These are phyloP conservation scores for Pachyuromys duprasi DNA, from an alignment of 2,797 vertebrate species.

Conservation along the genomic window DNA sequence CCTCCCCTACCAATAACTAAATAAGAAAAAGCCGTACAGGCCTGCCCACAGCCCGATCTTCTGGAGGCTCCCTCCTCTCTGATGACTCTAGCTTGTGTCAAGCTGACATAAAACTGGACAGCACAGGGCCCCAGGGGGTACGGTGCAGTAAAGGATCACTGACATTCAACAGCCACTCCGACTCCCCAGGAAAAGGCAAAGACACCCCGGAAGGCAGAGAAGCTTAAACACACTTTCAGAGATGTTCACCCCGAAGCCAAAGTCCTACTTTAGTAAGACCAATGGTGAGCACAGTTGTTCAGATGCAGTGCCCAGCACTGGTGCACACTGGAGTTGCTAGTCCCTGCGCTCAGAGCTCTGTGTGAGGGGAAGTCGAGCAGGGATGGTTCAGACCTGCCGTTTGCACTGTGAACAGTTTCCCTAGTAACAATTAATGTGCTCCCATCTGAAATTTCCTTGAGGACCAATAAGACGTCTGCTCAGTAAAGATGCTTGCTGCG, in stretches of 20 bases:
- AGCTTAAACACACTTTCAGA: background rate
- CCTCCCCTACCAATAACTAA: background rate
- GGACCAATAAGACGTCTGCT: background rate
- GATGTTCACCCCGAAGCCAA: background rate
- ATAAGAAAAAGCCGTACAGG: background rate
- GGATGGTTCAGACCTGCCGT: background rate
- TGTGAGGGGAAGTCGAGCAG: background rate
- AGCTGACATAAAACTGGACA: background rate
- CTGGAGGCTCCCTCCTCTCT: background rate
- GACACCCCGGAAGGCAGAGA: background rate
- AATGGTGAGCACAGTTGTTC: rapidly evolving
- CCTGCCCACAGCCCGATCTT: background rate
- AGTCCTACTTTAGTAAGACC: background rate
- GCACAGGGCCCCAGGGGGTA: background rate
- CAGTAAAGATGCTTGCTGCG: background rate
- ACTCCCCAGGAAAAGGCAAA: background rate
- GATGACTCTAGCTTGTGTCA: background rate
- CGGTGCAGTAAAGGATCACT: background rate
- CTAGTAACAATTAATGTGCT: background rate
- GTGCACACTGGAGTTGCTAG: background rate
- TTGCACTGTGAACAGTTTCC: background rate
- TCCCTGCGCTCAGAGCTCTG: background rate
- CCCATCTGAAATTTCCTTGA: background rate
- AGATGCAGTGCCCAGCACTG: background rate
- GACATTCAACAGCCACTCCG: background rate